Evolutionary conservation across 2,113 vertebrate genomes (phyloP), one percentile per base, ranked within the genome.

Genomic region (Lichenostomus cassidix): DNA sequence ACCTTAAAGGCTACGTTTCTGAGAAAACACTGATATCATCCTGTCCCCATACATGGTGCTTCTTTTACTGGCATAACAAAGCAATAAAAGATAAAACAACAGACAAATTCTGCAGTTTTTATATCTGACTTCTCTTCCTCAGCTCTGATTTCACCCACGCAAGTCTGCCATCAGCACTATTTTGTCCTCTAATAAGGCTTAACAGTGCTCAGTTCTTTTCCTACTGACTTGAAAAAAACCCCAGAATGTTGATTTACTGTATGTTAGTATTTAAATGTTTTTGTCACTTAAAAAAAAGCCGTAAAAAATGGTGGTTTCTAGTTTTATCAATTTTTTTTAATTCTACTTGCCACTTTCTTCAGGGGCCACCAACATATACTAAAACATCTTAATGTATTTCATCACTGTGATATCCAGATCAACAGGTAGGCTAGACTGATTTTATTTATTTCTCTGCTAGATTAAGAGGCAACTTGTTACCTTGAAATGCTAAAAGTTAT

Each of bases 61-160:
- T 52, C 8, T 94, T 87, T 92, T 89, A 82, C 65, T 7, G 0
- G 44, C 80, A 79, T 64, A 95, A 78, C 77, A 90, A 82, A 95
- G 65, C 73, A 71, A 50, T 5, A 20, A 42, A 89, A 93, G 68
- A 74, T 89, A 90, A 94, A 96, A 95, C 20, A 86, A 84, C 44
- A 92, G 52, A 67, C 37, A 86, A 83, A 92, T 64, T 44, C 58
- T 71, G 31, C 58, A 90, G 44, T 7, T 92, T 94, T 91, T 75
- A 10, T 63, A 24, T 81, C 62, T 65, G 65, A 42, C 20, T 93
- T 76, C 31, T 78, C 41, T 75, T 80, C 53, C 44, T 68, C 35
- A 71, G 37, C 62, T 84, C 62, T 74, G 52, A 53, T 87, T 89
- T 91, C 83, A 82, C 73, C 58, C 60, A 81, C 0, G 0, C 76